Evolutionary conservation across 2,797 vertebrate species (phyloP), one percentile per base, ranked within the genome.

Genomic region (Falco rusticolus): DNA sequence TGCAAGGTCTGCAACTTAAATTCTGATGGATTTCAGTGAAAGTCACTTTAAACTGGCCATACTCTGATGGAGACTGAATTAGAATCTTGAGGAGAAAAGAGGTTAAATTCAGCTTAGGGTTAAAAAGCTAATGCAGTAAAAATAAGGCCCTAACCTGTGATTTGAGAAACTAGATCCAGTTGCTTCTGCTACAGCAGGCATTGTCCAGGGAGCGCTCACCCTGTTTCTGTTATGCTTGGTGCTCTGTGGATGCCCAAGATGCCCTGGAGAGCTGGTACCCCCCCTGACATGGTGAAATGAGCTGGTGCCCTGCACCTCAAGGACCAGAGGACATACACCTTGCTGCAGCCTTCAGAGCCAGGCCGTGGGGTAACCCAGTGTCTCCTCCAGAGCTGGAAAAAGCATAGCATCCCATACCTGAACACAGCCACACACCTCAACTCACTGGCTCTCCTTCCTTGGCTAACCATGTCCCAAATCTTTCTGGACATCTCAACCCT

Each of bases 301-400:
- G 18, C 19, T 39, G 41, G 5, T 71, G 8, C 5, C 2, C 5
- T 47, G 39, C 19, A 43, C 5, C 6, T 47, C 10, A 20, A 28
- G 24, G 37, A 15, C 16, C 54, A 43, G 54, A 79, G 29, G 11
- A 41, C 0, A 2, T n/a, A 64, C 20, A 29, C 2, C 3, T 56
- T 7, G 3, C 25, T 50, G 29, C 14, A 89, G 33, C 16, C 45
- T 82, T 51, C 68, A 72, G 10, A 79, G 43, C 3, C 10, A 33
- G 28, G 13, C n/a, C 1, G 0, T 6, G 33, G 8, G 3, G 13
- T 78, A 71, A 71, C 28, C 9, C 2, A 16, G 21, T 9, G 8
- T 31, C 21, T 39, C 18, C 21, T 61, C 20, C 29, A 68, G n/a
- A n/a, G 37, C 18, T 65, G 13, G 13, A 50, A 81, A 16, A 26